Base-by-base conservation (phyloP, 64 coral and sea anemone genomes). In the Dendrophyllia cribrosa region DNA sequence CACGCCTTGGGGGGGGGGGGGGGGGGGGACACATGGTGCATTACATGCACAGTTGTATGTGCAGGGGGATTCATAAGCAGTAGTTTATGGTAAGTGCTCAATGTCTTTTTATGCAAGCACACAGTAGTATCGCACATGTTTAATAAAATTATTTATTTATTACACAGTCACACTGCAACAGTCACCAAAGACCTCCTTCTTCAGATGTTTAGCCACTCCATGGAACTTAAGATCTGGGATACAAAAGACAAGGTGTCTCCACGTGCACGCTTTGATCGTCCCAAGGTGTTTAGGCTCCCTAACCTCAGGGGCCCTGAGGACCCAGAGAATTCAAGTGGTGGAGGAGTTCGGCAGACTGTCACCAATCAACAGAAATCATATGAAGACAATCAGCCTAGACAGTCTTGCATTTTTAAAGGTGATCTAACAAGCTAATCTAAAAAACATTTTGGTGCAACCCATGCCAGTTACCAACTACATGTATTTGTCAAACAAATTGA, bases 211-310 rank as follows among this genome's bases (percentile, higher is more conserved):
- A 68, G 86, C 8, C 97, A 98, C 24, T 83, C 94, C 3, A 56
- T 98, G 60, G 91, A 83, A 67, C 55, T 98, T 11, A 93, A 93
- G 21, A 93, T 98, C 16, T 98, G 97, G 97, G 97, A 98, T 77
- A 93, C 94, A 20, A 98, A 98, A 78, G 97, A 98, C 44, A 93
- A 92, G 45, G 97, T 98, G 61, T 98, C 97, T 8, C 91, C 97
- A 11, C 87, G 94, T 51, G 97, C 97, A 34, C 92, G 97, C 51
- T 98, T 98, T 98, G 94, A 98, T 87, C 82, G 94, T 9, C 94
- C 97, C 15, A 98, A 96, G 71, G 97, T 91, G 0, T 96, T 98
- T 66, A 70, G 97, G 15, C 51, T 98, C 12, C 94, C 97, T 63
- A 89, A 62, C 13, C 56, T 49, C 6, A 77, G 19, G 49, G 71